These are phyloP conservation scores for Drosophila virilis DNA, from an alignment of 1,140 invertebrate genomes.

Conservation along the genomic window DNA sequence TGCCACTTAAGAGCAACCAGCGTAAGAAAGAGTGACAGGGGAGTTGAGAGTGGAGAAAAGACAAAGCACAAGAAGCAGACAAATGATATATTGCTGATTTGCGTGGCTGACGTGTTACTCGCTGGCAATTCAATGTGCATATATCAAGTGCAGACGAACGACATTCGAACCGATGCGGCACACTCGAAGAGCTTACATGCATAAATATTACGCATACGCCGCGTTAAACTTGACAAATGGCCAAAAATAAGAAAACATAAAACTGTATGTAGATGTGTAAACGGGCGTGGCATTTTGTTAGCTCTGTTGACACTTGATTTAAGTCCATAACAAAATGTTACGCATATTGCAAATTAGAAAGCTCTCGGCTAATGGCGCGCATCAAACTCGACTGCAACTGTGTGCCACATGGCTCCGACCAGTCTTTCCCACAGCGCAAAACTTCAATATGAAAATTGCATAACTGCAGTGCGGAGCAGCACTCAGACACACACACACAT, in stretches of 20 bases:
- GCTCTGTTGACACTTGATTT: slow-evolving; percentile 60
- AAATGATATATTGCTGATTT: slow-evolving; percentile 81
- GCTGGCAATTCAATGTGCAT: slow-evolving; percentile 74
- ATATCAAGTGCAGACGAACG: slow-evolving; percentile 65
- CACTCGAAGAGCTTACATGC: slow-evolving; percentile 34
- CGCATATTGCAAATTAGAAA: slow-evolving; percentile 63
- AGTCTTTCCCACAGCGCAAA: slow-evolving; percentile 33
- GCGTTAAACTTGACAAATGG: slow-evolving; percentile 64
- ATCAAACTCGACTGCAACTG: slow-evolving; percentile 46
- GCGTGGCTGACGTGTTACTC: slow-evolving; percentile 54
- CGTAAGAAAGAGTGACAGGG: slow-evolving; percentile 35
- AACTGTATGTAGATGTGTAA: background rate
- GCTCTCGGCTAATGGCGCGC: slow-evolving; percentile 63
- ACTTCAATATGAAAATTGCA: slow-evolving; percentile 75
- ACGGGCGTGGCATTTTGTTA: slow-evolving; percentile 5
- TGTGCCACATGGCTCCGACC: slow-evolving; percentile 26
- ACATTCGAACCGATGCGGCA: slow-evolving; percentile 16
- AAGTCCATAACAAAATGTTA: slow-evolving; percentile 22
- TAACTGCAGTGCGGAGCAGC: slow-evolving; percentile 46
- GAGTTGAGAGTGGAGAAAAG: slow-evolving; percentile 5
- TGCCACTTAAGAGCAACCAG: slow-evolving; percentile 64
- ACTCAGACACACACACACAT: slow-evolving; percentile 29
- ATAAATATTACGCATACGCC: slow-evolving; percentile 69
- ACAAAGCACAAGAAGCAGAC: slow-evolving; percentile 52
- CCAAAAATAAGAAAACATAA: background rate